These are phyloP conservation scores for Phenganax subtilis DNA, from an alignment of 92 coral and sea anemone genomes.

Conservation along the genomic window DNA sequence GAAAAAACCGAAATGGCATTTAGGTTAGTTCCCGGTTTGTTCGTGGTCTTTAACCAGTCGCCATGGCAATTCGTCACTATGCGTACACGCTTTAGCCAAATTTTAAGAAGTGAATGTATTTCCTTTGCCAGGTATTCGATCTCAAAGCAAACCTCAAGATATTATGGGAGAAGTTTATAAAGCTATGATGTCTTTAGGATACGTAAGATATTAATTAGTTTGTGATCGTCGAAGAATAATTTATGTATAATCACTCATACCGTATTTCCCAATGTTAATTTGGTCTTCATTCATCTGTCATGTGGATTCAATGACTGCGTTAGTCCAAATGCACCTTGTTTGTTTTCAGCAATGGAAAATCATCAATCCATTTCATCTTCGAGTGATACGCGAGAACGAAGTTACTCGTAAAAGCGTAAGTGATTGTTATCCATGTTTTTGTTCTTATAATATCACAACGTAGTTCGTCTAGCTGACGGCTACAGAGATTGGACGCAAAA, in stretches of 20 bases:
- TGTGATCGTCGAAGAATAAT: neutral
- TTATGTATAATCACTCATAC: too few relatives aligned
- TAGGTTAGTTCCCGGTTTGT: constrained; percentile 54
- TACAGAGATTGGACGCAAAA: too few relatives aligned
- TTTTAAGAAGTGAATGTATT: neutral
- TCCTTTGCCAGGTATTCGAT: constrained; percentile 70
- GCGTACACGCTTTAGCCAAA: neutral
- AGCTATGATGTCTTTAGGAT: constrained; percentile 91
- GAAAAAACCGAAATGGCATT: constrained; percentile 96
- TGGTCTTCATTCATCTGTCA: neutral
- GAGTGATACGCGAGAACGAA: constrained; percentile 69
- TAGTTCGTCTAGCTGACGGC: neutral
- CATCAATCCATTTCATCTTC: constrained; percentile 83
- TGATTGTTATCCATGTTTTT: neutral
- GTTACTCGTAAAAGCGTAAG: constrained; percentile 84
- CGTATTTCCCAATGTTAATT: too few relatives aligned
- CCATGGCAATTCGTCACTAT: neutral
- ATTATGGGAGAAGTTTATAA: constrained; percentile 97
- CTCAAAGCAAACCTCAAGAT: constrained; percentile 97
- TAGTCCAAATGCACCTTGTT: too few relatives aligned
- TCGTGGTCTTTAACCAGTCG: neutral
- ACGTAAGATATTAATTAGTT: constrained; percentile 60
- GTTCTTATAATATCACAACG: neutral
- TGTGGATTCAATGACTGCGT: neutral
- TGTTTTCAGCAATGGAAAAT: constrained; percentile 84